These are phyloP conservation scores for Harpagoxenus sublaevis DNA, from an alignment of 2,888 invertebrate species.

Conservation along the genomic window DNA sequence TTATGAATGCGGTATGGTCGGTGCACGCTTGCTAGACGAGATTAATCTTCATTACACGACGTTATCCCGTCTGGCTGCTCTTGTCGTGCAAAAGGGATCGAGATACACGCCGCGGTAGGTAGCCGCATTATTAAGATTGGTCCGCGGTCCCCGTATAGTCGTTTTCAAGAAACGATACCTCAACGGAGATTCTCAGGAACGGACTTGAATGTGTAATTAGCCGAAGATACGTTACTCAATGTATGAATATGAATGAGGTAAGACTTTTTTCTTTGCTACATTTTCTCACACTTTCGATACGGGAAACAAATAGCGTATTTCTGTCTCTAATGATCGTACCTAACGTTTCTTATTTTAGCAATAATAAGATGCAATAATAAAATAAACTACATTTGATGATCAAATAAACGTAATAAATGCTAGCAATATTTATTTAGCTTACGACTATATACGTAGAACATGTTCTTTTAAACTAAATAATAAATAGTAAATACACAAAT, in stretches of 20 bases:
- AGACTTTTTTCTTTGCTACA: not conserved
- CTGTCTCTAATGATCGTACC: not conserved
- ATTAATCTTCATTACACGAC: slow-evolving; percentile 84
- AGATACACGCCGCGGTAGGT: slow-evolving; percentile 59
- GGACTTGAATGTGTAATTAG: not conserved
- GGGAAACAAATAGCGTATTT: not conserved
- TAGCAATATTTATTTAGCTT: not conserved
- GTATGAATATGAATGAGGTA: slow-evolving; percentile 1
- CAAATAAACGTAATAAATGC: not conserved
- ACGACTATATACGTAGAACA: not conserved
- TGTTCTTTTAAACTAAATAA: not conserved
- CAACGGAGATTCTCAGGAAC: slow-evolving; percentile 19
- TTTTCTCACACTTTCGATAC: slow-evolving; percentile 2
- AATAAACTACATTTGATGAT: not conserved
- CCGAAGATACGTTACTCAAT: slow-evolving; percentile 34
- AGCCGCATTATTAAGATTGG: slow-evolving; percentile 57
- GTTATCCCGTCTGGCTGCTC: slow-evolving; percentile 74
- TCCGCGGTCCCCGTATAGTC: slow-evolving; percentile 52
- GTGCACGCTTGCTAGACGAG: slow-evolving; percentile 69
- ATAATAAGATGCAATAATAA: not conserved
- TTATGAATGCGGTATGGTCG: slow-evolving; percentile 77
- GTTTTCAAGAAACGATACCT: slow-evolving; percentile 46
- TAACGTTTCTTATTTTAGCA: not conserved
- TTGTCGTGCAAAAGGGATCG: slow-evolving; percentile 46
- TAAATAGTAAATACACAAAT: not conserved